Evolutionary conservation across 2,888 invertebrate species (phyloP).

Genomic region (Hedya salicella): DNA sequence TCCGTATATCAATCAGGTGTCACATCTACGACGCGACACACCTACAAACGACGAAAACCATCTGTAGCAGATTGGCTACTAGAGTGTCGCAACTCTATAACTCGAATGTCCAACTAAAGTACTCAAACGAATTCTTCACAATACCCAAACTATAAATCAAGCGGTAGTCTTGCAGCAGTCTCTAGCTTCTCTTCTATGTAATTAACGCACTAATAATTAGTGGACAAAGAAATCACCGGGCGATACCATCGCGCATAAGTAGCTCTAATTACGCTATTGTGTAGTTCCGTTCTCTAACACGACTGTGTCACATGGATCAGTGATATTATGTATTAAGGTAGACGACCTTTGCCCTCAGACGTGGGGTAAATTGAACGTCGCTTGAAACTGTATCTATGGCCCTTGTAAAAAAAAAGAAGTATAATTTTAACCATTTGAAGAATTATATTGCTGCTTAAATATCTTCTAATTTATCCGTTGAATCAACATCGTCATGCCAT

Average conservation of each 20-base stretch:
- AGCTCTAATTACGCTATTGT: slow-evolving; percentile 36
- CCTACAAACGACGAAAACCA: no score
- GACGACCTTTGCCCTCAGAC: neutral
- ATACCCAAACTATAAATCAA: neutral
- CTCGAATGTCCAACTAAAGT: neutral
- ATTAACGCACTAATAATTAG: slow-evolving; percentile 74
- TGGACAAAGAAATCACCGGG: slow-evolving; percentile 65
- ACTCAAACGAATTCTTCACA: no score
- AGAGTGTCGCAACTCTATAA: neutral
- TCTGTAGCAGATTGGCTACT: no score
- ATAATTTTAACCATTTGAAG: no score
- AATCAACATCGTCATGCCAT: no score
- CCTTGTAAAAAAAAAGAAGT: no score
- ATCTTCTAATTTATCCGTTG: no score
- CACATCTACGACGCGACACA: no score
- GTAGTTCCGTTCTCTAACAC: neutral
- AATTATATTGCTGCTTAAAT: no score
- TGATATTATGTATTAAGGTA: slow-evolving; percentile 2
- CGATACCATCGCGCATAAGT: slow-evolving; percentile 31
- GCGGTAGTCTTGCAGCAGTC: slow-evolving; percentile 53
- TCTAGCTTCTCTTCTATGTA: slow-evolving; percentile 68
- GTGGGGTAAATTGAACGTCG: neutral
- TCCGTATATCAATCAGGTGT: no score
- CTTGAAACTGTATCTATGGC: neutral
- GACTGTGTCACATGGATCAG: slow-evolving; percentile 22